Evolutionary conservation across 2,888 invertebrate genomes (phyloP).

Genomic region (Aspidiotus rigidus): DNA sequence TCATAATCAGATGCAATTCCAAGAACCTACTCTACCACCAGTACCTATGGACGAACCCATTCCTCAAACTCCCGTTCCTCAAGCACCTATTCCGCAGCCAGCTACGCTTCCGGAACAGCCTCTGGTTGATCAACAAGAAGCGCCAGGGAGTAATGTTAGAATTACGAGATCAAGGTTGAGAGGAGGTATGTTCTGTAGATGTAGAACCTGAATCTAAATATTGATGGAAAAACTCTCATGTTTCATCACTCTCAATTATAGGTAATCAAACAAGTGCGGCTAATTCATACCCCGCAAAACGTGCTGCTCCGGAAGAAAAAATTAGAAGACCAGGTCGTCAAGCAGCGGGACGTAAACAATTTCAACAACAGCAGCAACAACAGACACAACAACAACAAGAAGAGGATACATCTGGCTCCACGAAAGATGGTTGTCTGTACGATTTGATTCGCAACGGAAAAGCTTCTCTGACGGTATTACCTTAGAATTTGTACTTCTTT

Average conservation of each 20-base stretch:
- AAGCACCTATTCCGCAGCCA: constrained; percentile 10
- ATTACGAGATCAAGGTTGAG: constrained; percentile 35
- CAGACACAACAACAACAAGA: not conserved
- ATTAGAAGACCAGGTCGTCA: constrained; percentile 24
- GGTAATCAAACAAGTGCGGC: constrained; percentile 16
- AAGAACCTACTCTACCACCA: constrained; percentile 11
- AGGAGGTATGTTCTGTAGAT: constrained; percentile 18
- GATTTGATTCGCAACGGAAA: constrained; percentile 73
- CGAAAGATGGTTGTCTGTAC: constrained; percentile 50
- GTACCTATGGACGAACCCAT: constrained; percentile 20
- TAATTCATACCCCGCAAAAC: constrained; percentile 21
- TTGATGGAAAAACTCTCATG: not conserved
- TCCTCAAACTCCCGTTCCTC: constrained; percentile 30
- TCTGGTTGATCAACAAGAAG: constrained; percentile 25
- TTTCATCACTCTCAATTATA: constrained; percentile 5
- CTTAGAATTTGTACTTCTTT: not conserved
- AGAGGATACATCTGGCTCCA: constrained; percentile 13
- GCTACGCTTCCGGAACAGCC: not conserved
- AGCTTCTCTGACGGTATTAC: constrained; percentile 60
- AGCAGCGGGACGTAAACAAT: constrained; percentile 20
- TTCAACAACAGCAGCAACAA: not conserved
- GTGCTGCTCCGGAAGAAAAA: constrained; percentile 25
- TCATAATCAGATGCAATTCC: constrained; percentile 27
- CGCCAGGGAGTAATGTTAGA: constrained; percentile 31
- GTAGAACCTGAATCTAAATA: not conserved